Percentiles rank a stretch among this genome's conserved stretches.
Conservation (phyloP, 2,113 vertebrate genomes). For the Oncorhynchus keta region DNA sequence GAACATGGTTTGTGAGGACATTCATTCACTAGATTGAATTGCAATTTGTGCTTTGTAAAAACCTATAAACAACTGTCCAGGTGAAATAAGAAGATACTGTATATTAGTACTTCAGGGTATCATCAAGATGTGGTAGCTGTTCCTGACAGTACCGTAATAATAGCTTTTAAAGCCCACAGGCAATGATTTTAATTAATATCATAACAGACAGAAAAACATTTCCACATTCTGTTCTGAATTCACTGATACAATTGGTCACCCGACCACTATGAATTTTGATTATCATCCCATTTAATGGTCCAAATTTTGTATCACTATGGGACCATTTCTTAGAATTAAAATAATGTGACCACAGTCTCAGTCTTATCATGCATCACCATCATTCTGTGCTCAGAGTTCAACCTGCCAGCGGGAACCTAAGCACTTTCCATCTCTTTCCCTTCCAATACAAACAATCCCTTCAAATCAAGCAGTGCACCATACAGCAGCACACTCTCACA, state of each 20-base stretch:
- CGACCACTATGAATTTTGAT: background rate
- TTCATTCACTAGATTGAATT: slow-evolving; percentile 2
- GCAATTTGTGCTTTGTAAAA: slow-evolving; percentile 8
- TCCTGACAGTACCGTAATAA: background rate
- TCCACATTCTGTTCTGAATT: slow-evolving; percentile 1
- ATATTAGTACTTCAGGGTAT: slow-evolving; percentile 6
- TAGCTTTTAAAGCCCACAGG: background rate
- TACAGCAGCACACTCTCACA: slow-evolving; percentile 27
- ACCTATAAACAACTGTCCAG: background rate
- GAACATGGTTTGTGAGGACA: background rate
- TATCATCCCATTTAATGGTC: background rate
- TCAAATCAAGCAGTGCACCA: slow-evolving; percentile 21
- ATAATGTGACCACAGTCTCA: background rate
- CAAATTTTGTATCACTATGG: background rate
- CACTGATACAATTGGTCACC: background rate
- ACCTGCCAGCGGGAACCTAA: slow-evolving; percentile 41
- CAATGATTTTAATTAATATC: slow-evolving; percentile 12
- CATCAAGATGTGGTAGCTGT: background rate
- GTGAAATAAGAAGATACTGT: background rate
- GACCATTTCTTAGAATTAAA: background rate
- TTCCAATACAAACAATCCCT: slow-evolving; percentile 35
- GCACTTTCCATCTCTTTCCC: slow-evolving; percentile 25
- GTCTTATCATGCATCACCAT: background rate
- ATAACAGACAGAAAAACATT: slow-evolving; percentile 17
- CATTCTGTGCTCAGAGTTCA: slow-evolving; percentile 15